Base-by-base conservation (phyloP, 2,113 vertebrate genomes). In the Phodopus roborovskii region DNA sequence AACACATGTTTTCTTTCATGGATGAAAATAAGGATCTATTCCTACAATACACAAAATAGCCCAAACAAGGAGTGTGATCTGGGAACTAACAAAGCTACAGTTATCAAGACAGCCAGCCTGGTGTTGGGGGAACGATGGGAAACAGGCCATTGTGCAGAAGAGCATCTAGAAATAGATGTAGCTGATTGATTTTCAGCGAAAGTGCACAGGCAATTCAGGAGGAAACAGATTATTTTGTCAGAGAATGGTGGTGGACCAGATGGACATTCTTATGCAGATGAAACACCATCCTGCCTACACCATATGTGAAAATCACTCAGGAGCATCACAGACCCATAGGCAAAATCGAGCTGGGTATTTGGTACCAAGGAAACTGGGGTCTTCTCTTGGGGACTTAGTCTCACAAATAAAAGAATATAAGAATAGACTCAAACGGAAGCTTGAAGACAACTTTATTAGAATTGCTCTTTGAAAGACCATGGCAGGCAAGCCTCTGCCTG, bases 241-340 rank as follows among this genome's bases (percentile, higher is more conserved):
- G 45, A 58, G 78, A 94, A 74, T 58, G 45, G 9, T 36, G 11
- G n/a, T 94, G 8, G 58, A 73, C 53, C 30, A 94, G 73, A 84
- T 68, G 42, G 53, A 88, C 26, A 33, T 84, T 94, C 45, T 89
- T 39, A 53, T 45, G 64, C 60, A 66, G 85, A 58, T 28, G 16
- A 88, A 48, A 20, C n/a, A 45, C 50, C 42, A 70, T 36, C 39
- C 28, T 15, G 73, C 39, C 48, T 36, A 39, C 0, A 15, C 7
- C 66, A 42, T 13, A 75, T 79, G 60, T n/a, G 71, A 90, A 94
- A 86, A 81, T 28, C 56, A 50, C 39, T 74, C n/a, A 92, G 83
- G 50, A 42, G 36, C 3, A 73, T 78, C 28, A 48, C 24, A 73
- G 64, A 45, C 36, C 22, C n/a, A 53, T 53, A 39, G 42, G 45